Base-by-base conservation (phyloP, 2,888 invertebrate genomes). In the Patella ulyssiponensis region DNA sequence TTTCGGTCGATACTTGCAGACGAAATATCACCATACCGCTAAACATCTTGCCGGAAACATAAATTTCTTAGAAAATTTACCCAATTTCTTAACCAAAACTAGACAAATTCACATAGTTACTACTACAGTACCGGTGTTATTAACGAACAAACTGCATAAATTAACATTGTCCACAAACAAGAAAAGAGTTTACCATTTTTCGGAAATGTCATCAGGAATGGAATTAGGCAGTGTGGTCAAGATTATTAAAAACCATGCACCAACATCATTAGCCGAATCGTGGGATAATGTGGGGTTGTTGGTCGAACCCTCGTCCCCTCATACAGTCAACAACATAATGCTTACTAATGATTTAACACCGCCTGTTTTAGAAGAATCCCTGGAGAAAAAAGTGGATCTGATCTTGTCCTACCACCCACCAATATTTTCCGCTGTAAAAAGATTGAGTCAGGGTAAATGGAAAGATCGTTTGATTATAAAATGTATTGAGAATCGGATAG, bases 261-360 rank as follows among this genome's bases (percentile, higher is more conserved):
- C 86, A 20, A 83, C 85, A 5, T 79, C 83, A 56, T 77, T 90
- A 27, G 96, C 97, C 3, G 97, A 95, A 87, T 94, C 93, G 75
- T 98, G 98, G 98, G 98, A 98, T 90, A 98, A 98, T 92, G 97
- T 98, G 74, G 98, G 98, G 0, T 93, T 98, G 2, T 92, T 98
- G 51, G 94, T 98, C 15, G 96, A 98, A 90, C 97, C 98, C 0
- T 87, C 90, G 51, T 93, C 93, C 51, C 92, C 93, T 71, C 87
- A 89, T 81, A 74, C 78, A 51, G 88, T 93, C 54, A 85, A 85
- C 7, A 85, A 77, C 79, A 94, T 97, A 75, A 90, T 98, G 77
- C 92, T 98, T 58, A 98, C 98, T 2, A 98, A 98, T 92, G 98
- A 98, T 91, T 93, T 98, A 58, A 98, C 98, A 0, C 96, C 96